Evolutionary conservation across 1,140 invertebrate genomes (phyloP), one percentile per base, ranked within the genome.

Genomic region (Atopsyche davidsoni): DNA sequence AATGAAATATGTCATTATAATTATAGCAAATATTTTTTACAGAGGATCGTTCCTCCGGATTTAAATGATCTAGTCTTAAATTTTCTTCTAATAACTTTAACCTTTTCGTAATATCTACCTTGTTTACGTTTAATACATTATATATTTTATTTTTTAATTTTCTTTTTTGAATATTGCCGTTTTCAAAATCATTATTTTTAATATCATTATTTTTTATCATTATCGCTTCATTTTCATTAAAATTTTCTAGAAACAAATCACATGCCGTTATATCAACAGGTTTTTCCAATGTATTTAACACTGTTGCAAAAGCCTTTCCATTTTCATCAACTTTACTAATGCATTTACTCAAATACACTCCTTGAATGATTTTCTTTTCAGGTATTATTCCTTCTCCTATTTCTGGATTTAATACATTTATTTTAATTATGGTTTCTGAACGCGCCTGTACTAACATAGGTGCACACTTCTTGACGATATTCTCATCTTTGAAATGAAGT

Each of bases 1-100:
- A 44, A 53, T 52, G 46, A 40, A 63, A 62, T 42, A 59, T 55
- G 17, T 61, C 48, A 18, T 58, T 56, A 52, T 35, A 61, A 31
- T 56, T 42, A n/a, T 32, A 4, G 47, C 56, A 60, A 23, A 56
- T 39, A 24, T 14, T n/a, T 18, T 23, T 19, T 35, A 61, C n/a
- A 0, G 46, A 49, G 7, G 16, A 16, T 21, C 10, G 53, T 57
- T 56, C 53, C 42, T 56, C 55, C 7, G 17, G 4, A 45, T 60
- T 60, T 48, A 62, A 39, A 49, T 62, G 59, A 32, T 56, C 24
- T 22, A 52, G 16, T 36, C 46, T 16, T 10, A 45, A 11, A 24
- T 11, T 13, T 7, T 51, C 28, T 17, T 45, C 22, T 34, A 44
- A 36, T 23, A 21, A 36, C 18, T 38, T 38, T 9, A 41, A 14